phyloP scores from a whole-genome alignment of 2,888 invertebrate species.

The Sarcophaga rosellei region DNA sequence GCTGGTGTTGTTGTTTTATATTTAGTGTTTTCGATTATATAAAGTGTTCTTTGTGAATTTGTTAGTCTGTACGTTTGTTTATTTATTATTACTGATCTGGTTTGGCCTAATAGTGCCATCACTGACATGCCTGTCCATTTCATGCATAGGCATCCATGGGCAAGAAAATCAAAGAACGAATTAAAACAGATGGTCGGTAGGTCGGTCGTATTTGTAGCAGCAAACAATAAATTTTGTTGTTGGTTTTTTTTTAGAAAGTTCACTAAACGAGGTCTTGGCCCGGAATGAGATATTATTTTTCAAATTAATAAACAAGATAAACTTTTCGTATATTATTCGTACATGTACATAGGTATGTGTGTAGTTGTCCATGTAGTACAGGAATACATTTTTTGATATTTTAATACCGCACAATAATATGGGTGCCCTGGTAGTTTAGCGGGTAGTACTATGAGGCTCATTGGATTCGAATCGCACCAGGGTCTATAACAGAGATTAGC shows the following conservation, averaged over 20 bases:
- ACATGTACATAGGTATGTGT: no score
- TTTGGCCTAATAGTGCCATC: slow-evolving; percentile 41
- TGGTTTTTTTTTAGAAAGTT: slow-evolving; percentile 28
- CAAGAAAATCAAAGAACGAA: slow-evolving; percentile 36
- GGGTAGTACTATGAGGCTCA: no score
- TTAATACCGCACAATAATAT: no score
- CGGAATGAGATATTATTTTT: background rate
- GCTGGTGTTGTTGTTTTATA: slow-evolving; percentile 14
- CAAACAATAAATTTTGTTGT: background rate
- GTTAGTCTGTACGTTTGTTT: background rate
- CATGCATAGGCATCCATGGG: slow-evolving; percentile 22
- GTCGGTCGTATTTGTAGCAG: slow-evolving; percentile 15
- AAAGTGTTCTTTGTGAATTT: slow-evolving; percentile 27
- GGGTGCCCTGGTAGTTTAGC: no score
- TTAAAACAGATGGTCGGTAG: slow-evolving; percentile 43
- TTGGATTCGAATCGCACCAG: no score
- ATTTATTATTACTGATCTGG: slow-evolving; percentile 39
- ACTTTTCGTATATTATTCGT: background rate
- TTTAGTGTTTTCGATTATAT: slow-evolving; percentile 45
- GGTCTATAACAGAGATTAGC: no score
- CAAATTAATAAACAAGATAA: background rate
- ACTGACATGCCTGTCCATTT: slow-evolving; percentile 10
- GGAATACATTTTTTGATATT: no score
- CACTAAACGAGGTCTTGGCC: slow-evolving; percentile 4
- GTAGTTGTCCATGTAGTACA: no score